Evolutionary conservation across 2,113 vertebrate genomes (phyloP).

Genomic region (Formicarius rufipectus): DNA sequence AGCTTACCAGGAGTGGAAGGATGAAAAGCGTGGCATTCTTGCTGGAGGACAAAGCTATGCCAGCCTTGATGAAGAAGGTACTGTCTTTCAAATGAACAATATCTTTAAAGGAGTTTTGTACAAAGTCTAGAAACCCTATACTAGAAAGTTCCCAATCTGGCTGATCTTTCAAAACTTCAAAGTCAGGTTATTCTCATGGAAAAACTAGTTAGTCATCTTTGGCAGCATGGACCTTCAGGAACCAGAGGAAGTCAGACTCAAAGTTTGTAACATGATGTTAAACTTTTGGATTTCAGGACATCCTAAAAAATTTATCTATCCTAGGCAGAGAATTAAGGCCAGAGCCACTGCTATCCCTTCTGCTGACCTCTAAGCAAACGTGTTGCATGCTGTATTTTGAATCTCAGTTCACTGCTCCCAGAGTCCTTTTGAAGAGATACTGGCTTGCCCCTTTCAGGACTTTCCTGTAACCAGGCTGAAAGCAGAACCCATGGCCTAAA

Average conservation of each 20-base stretch:
- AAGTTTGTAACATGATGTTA: not conserved
- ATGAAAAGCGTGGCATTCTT: slow-evolving; percentile 82
- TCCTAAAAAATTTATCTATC: not conserved
- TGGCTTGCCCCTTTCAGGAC: not conserved
- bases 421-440: not conserved
- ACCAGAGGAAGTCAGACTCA: not conserved
- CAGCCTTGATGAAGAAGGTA: slow-evolving; percentile 96
- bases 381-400: not conserved
- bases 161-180: not conserved
- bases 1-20: slow-evolving; percentile 80
- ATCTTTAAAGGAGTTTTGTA: not conserved
- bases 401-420: not conserved
- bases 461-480: not conserved
- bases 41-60: slow-evolving; percentile 87
- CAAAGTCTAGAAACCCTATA: not conserved
- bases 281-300: not conserved
- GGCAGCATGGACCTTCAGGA: not conserved
- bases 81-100: not conserved
- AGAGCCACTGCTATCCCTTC: not conserved
- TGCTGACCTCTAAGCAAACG: not conserved
- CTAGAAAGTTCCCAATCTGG: not conserved
- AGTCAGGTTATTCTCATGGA: not conserved
- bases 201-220: not conserved
- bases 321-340: not conserved
- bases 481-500: not conserved